A percentile compares a stretch with the other conserved stretches of the same genome.
Conservation (phyloP, 2,888 invertebrate genomes). For the Andrena trimmerana region DNA sequence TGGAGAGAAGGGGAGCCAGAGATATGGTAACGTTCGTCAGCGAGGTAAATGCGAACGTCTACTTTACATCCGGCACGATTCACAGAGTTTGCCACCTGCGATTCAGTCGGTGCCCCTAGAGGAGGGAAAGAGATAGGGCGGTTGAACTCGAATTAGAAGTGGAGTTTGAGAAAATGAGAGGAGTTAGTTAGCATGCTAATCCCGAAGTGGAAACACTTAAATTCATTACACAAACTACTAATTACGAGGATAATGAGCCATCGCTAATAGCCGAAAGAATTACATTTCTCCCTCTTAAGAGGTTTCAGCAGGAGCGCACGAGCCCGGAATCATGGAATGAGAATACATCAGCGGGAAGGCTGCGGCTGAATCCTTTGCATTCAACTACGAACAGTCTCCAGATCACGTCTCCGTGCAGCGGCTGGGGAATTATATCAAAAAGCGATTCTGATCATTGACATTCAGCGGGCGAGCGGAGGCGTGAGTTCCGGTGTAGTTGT, state of each 20-base stretch:
- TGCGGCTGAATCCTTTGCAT: conserved; percentile 49
- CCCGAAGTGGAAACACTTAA: conserved; percentile 80
- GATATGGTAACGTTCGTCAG: background rate
- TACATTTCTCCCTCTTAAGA: conserved; percentile 55
- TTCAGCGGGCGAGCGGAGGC: conserved; percentile 63
- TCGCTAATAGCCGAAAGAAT: conserved; percentile 80
- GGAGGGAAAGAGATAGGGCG: conserved; percentile 48
- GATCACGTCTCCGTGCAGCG: conserved; percentile 65
- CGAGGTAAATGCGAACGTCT: conserved; percentile 59
- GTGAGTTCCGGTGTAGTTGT: conserved; percentile 60
- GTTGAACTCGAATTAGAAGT: conserved; percentile 66
- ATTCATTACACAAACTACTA: conserved; percentile 81
- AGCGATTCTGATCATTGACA: conserved; percentile 73
- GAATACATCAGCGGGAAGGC: conserved; percentile 40
- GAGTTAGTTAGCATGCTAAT: conserved; percentile 80
- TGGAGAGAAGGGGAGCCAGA: background rate
- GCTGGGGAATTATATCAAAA: conserved; percentile 71
- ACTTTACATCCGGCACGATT: conserved; percentile 62
- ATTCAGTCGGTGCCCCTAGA: conserved; percentile 57
- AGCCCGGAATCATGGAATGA: conserved; percentile 20
- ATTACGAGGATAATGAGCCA: conserved; percentile 80
- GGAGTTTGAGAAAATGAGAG: conserved; percentile 63
- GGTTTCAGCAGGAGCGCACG: conserved; percentile 30
- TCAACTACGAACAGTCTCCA: conserved; percentile 45
- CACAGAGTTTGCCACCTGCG: conserved; percentile 67